Conservation (phyloP, 2,113 vertebrate genomes). For the Vombatus ursinus region DNA sequence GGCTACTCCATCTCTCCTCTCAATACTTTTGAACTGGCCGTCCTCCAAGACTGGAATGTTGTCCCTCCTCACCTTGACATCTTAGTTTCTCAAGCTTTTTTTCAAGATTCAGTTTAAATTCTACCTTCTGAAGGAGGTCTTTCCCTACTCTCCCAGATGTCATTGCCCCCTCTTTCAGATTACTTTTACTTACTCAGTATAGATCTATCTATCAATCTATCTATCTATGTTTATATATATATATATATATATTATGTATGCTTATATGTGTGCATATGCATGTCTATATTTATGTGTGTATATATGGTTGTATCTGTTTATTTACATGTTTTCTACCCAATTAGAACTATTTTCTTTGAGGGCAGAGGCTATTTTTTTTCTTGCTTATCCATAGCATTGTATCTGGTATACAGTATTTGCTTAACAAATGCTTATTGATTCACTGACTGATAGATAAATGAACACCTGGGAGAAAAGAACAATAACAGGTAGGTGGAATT, state of each 20-base stretch:
- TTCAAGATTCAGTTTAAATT: background rate
- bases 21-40: background rate
- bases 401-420: background rate
- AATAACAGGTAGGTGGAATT: background rate
- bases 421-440: background rate
- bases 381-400: background rate
- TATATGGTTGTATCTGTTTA: background rate
- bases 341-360: background rate
- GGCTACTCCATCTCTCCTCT: background rate
- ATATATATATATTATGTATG: too few species aligned
- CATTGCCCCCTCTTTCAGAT: background rate
- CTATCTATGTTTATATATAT: too few species aligned
- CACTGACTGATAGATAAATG: background rate
- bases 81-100: background rate
- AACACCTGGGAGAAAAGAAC: background rate
- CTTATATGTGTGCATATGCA: too few species aligned
- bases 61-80: background rate
- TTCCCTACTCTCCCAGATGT: background rate
- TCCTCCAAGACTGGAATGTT: background rate
- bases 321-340: background rate
- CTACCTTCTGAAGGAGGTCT: background rate
- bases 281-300: too few species aligned
- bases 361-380: background rate
- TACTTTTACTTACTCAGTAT: background rate
- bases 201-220: background rate